These are phyloP conservation scores for Sebastiscus albofasciatus DNA, from an alignment of 2,797 vertebrate species.

Conservation along the genomic window DNA sequence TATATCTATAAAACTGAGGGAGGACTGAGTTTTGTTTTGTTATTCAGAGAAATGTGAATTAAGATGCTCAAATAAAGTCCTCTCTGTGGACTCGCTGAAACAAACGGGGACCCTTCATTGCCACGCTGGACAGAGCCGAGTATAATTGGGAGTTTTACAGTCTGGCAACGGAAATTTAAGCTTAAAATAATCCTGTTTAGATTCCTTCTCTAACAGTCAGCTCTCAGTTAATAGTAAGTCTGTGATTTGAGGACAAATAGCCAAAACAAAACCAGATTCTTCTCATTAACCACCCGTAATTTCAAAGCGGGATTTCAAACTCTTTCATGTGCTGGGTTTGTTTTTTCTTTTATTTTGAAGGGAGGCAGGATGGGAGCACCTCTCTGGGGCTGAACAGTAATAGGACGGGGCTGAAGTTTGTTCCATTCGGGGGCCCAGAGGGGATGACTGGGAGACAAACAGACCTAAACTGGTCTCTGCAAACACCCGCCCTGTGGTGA, in stretches of 20 bases:
- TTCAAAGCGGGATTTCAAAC: not conserved
- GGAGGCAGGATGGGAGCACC: not conserved
- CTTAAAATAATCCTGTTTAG: constrained; percentile 40
- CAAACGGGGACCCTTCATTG: constrained; percentile 26
- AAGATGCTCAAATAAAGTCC: constrained; percentile 58
- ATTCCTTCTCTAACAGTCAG: constrained; percentile 18
- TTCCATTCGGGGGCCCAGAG: constrained; percentile 30
- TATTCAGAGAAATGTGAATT: constrained; percentile 55
- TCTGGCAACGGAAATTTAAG: constrained; percentile 16
- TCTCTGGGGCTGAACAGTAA: constrained; percentile 26
- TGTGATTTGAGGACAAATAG: not conserved
- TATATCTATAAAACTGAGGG: constrained; percentile 65
- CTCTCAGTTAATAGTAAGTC: not conserved
- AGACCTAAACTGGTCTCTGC: constrained; percentile 68
- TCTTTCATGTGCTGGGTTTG: not conserved
- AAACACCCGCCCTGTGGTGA: constrained; percentile 71
- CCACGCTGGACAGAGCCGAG: constrained; percentile 8
- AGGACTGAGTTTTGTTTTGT: constrained; percentile 47
- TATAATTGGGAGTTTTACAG: constrained; percentile 28
- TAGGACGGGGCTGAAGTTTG: constrained; percentile 25
- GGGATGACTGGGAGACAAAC: constrained; percentile 52
- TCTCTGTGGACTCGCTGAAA: constrained; percentile 28
- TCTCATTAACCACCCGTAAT: not conserved
- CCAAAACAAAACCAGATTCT: constrained; percentile 10
- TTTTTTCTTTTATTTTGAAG: constrained; percentile 31